A percentile compares a stretch with the other conserved stretches of the same genome.
These are phyloP conservation scores for Yasuhikotakia modesta DNA, from an alignment of 2,797 vertebrate genomes.

Conservation along the genomic window DNA sequence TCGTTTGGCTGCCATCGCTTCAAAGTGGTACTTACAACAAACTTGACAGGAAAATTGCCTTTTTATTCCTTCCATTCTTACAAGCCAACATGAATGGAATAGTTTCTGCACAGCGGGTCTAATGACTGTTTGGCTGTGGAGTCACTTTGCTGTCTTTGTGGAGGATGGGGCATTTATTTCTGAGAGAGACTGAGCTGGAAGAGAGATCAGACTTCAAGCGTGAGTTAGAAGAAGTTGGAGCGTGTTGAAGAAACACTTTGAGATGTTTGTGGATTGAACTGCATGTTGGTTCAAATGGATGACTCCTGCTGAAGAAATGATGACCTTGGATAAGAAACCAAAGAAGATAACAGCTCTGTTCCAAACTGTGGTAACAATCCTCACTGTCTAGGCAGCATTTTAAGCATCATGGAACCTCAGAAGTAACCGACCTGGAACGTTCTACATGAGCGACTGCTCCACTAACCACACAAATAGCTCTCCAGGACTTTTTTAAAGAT, in stretches of 20 bases:
- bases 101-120: constrained; percentile 25
- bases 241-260: constrained; percentile 12
- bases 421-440: neutral
- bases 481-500: neutral
- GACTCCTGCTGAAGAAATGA: neutral
- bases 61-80: constrained; percentile 6
- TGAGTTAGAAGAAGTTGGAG: constrained; percentile 35
- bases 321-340: neutral
- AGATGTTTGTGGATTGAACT: constrained; percentile 18
- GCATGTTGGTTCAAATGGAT: neutral
- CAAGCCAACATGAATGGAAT: constrained; percentile 46
- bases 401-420: neutral
- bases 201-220: constrained; percentile 40
- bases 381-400: neutral
- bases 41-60: constrained; percentile 17
- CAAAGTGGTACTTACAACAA: constrained; percentile 17
- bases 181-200: constrained; percentile 51
- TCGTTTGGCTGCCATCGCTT: neutral
- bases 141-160: constrained; percentile 47
- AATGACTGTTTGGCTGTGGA: constrained; percentile 46
- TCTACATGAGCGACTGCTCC: neutral
- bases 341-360: neutral
- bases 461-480: neutral
- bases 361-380: neutral
- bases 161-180: constrained; percentile 44